A percentile compares a stretch with the other conserved stretches of the same genome.
Conservation (phyloP, 2,888 invertebrate species). For the Drosophila monieri region DNA sequence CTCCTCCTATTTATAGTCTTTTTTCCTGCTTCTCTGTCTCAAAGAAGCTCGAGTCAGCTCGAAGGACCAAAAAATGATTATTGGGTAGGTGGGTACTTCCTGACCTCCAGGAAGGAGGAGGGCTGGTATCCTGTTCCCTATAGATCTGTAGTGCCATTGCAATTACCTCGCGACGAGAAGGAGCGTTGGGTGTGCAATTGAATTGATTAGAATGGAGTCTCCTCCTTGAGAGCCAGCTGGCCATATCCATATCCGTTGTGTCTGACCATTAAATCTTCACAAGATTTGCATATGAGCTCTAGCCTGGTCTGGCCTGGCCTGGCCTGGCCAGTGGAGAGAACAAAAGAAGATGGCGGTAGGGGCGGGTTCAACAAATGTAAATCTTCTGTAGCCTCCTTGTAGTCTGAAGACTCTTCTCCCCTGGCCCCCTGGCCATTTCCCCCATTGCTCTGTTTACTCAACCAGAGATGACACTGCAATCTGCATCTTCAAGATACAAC, state of each 20-base stretch:
- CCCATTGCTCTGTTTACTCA: conserved; percentile 69
- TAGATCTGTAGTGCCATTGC: conserved; percentile 1
- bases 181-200: conserved; percentile 18
- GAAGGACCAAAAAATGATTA: no score
- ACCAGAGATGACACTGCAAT: conserved; percentile 70
- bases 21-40: no score
- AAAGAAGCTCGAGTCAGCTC: neutral
- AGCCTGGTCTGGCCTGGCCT: neutral
- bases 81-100: no score
- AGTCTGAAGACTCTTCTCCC: neutral
- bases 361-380: conserved; percentile 33
- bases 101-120: neutral
- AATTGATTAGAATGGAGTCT: conserved; percentile 31
- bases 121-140: neutral
- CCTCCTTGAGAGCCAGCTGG: conserved; percentile 26
- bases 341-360: conserved; percentile 19
- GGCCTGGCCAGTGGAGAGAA: conserved; percentile 3
- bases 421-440: neutral
- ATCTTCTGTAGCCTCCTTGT: conserved; percentile 22
- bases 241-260: conserved; percentile 57
- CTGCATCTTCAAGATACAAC: conserved; percentile 29
- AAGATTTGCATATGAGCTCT: conserved; percentile 59
- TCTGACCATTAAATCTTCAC: conserved; percentile 56
- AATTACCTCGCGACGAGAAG: conserved; percentile 12
- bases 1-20: conserved; percentile 4